phyloP scores from a whole-genome alignment of 30 jellyfish, hydroid and myxozoan species.

The Hydractinia symbiolongicarpus region DNA sequence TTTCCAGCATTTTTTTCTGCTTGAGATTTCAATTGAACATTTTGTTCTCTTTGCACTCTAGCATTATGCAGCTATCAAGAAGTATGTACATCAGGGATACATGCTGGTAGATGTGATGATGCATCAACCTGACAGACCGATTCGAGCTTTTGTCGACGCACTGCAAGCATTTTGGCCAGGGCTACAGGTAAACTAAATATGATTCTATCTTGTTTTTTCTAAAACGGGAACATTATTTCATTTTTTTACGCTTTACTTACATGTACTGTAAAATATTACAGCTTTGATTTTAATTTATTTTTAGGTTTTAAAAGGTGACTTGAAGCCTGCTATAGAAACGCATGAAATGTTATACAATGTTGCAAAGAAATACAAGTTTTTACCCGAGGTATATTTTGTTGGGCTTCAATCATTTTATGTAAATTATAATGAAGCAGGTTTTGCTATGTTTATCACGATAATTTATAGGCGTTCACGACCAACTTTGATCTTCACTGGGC shows the following conservation, averaged over 20 bases:
- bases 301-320: conserved; percentile 88
- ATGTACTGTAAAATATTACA: too few relatives aligned
- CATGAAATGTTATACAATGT: conserved; percentile 88
- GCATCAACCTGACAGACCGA: conserved; percentile 89
- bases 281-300: neutral
- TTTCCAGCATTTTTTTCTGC: too few relatives aligned
- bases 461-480: conserved; percentile 73
- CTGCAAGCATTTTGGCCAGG: conserved; percentile 99
- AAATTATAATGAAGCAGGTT: neutral
- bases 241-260: too few relatives aligned
- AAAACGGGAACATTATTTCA: neutral
- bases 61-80: conserved; percentile 94
- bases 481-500: conserved; percentile 83
- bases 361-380: conserved; percentile 73
- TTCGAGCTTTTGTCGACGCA: conserved; percentile 72
- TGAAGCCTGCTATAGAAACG: conserved; percentile 85
- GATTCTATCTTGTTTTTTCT: neutral
- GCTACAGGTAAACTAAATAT: conserved; percentile 52
- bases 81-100: conserved; percentile 66
- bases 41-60: neutral
- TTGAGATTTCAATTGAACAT: too few relatives aligned
- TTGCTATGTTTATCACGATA: neutral
- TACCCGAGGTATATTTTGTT: conserved; percentile 72
- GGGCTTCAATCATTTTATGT: neutral
- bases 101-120: conserved; percentile 86